phyloP scores from a whole-genome alignment of 2,113 vertebrate species.

The Dromiciops gliroides region DNA sequence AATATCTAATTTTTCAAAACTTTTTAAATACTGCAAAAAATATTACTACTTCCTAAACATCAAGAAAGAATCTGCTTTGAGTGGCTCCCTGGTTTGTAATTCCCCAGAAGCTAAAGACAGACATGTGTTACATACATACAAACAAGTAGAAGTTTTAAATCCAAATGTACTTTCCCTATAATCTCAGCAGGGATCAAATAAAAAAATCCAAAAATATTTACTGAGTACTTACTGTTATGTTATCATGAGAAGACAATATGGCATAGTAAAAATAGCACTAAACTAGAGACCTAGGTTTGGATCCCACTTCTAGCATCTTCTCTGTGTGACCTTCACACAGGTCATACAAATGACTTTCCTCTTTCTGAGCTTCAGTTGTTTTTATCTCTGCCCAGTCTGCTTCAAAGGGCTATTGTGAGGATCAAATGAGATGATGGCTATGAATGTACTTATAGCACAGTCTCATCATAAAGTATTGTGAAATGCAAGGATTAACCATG shows the following conservation, averaged over 20 bases:
- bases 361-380: background rate
- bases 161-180: conserved; percentile 8
- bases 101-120: conserved; percentile 35
- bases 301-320: background rate
- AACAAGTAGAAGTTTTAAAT: background rate
- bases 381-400: background rate
- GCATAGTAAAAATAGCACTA: background rate
- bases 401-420: background rate
- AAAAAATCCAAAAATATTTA: conserved; percentile 28
- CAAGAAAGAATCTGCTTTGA: background rate
- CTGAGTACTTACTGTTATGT: background rate
- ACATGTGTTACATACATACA: background rate
- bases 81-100: conserved; percentile 4
- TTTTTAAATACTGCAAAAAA: conserved; percentile 42
- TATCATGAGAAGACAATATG: background rate
- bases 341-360: background rate
- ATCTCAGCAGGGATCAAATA: background rate
- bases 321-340: background rate
- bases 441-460: background rate
- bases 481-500: background rate
- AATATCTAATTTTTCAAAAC: background rate
- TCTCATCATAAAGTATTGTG: background rate
- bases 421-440: background rate
- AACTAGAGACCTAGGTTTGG: background rate
- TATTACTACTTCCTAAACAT: conserved; percentile 31